phyloP scores from a whole-genome alignment of 2,113 vertebrate genomes.

The Emydocephalus ijimae region DNA sequence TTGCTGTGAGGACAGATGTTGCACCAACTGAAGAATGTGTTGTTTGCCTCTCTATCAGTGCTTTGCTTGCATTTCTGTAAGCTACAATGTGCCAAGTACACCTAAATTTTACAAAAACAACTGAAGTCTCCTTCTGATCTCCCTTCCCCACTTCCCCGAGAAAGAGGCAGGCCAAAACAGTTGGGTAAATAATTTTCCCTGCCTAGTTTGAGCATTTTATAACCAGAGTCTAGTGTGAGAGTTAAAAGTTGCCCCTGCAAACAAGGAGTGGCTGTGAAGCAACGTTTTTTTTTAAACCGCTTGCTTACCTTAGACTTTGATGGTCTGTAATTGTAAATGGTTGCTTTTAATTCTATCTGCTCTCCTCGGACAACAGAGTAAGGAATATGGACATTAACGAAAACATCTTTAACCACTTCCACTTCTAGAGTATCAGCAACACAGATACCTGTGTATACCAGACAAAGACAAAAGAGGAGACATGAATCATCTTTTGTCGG shows the following conservation, averaged over 20 bases:
- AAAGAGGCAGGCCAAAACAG: neutral
- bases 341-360: conserved; percentile 83
- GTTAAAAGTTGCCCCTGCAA: neutral
- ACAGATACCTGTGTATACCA: conserved; percentile 79
- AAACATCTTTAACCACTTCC: conserved; percentile 75
- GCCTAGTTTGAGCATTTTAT: neutral
- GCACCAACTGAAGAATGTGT: neutral
- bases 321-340: conserved; percentile 80
- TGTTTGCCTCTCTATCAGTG: neutral
- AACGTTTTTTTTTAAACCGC: neutral
- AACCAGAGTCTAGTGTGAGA: neutral
- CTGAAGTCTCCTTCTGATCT: neutral
- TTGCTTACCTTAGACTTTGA: neutral
- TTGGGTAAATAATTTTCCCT: neutral
- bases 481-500: no score
- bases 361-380: conserved; percentile 93
- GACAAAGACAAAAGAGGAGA: neutral
- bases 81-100: neutral
- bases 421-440: conserved; percentile 75
- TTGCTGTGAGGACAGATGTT: neutral
- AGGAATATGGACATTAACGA: conserved; percentile 80
- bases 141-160: neutral
- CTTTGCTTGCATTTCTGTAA: neutral
- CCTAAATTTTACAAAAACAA: neutral
- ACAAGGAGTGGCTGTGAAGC: neutral